Conservation (phyloP, 30 jellyfish, hydroid and myxozoan genomes). For the Mastigias papua region DNA sequence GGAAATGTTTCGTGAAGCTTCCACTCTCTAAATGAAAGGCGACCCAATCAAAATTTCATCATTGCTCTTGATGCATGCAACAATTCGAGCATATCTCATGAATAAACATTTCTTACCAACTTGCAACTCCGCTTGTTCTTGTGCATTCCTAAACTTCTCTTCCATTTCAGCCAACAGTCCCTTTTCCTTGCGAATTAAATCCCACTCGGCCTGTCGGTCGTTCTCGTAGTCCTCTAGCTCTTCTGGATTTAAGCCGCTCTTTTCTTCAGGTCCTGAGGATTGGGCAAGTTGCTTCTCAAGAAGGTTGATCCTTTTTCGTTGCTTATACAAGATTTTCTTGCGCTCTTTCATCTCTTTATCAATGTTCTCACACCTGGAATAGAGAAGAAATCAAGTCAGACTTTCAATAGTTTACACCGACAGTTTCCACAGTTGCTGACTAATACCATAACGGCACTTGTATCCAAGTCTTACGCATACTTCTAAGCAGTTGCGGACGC, state of each 20-base stretch:
- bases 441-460: too few relatives aligned
- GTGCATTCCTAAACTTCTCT: slow-evolving; percentile 86
- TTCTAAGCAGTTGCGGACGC: too few relatives aligned
- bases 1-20: too few relatives aligned
- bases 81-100: background rate
- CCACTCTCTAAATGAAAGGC: too few relatives aligned
- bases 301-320: slow-evolving; percentile 84
- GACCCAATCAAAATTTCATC: too few relatives aligned
- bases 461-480: too few relatives aligned
- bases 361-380: slow-evolving; percentile 60
- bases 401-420: too few relatives aligned
- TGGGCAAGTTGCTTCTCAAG: slow-evolving; percentile 96
- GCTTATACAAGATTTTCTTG: slow-evolving; percentile 86
- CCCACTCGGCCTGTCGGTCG: slow-evolving; percentile 93
- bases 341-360: slow-evolving; percentile 90
- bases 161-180: slow-evolving; percentile 82
- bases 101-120: slow-evolving; percentile 54
- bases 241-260: slow-evolving; percentile 75
- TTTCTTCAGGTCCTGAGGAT: slow-evolving; percentile 82
- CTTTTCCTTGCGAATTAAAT: slow-evolving; percentile 82
- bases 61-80: too few relatives aligned
- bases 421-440: too few relatives aligned
- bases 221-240: slow-evolving; percentile 88
- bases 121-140: slow-evolving; percentile 80
- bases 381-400: background rate